A percentile compares a stretch with the other conserved stretches of the same genome.
phyloP scores from a whole-genome alignment of 2,797 vertebrate genomes.

The Coreius guichenoti region DNA sequence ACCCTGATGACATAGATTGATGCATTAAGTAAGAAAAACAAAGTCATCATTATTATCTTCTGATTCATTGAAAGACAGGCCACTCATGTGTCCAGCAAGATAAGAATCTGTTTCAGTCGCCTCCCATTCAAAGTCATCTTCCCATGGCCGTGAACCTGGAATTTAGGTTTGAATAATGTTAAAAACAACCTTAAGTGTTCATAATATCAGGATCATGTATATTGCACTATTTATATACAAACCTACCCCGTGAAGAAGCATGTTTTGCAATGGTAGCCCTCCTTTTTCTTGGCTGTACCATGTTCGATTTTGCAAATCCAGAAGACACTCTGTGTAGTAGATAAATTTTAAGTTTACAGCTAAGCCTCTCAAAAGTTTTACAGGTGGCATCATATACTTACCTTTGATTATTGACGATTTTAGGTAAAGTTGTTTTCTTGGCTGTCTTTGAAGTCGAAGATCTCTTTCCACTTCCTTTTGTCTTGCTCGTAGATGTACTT shows the following conservation, averaged over 20 bases:
- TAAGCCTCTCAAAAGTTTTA: neutral
- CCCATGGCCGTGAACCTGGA: constrained; percentile 39
- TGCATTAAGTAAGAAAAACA: constrained; percentile 20
- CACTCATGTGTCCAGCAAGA: constrained; percentile 60
- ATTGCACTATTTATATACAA: neutral
- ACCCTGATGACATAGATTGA: neutral
- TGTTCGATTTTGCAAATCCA: constrained; percentile 41
- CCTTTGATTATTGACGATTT: constrained; percentile 60
- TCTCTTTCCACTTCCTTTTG: constrained; percentile 46
- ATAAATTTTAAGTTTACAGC: neutral
- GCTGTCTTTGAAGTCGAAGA: neutral
- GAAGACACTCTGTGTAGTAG: constrained; percentile 35
- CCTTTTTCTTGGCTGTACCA: neutral
- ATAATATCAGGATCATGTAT: neutral
- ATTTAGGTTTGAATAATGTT: neutral
- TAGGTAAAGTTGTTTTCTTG: constrained; percentile 56
- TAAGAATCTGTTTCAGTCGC: constrained; percentile 46
- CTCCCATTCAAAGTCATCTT: constrained; percentile 44
- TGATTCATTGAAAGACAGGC: constrained; percentile 52
- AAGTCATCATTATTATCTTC: constrained; percentile 12
- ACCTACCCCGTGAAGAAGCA: constrained; percentile 27
- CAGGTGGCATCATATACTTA: constrained; percentile 4
- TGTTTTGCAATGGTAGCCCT: neutral
- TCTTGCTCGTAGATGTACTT: neutral
- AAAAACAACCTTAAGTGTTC: neutral